Evolutionary conservation across 1,140 invertebrate genomes (phyloP).

Genomic region (Eupeodes corollae): DNA sequence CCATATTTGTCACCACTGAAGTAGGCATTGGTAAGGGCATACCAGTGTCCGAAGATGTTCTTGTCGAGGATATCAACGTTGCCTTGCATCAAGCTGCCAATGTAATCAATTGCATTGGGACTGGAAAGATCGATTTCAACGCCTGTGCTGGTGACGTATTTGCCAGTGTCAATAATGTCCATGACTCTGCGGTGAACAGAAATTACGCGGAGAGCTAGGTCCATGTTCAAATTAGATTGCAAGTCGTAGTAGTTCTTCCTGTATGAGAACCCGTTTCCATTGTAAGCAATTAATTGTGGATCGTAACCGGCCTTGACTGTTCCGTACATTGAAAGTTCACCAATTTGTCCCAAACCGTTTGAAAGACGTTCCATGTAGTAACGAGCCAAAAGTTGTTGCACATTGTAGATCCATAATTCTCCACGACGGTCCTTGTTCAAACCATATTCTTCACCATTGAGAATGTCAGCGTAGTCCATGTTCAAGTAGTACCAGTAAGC

Average conservation of each 20-base stretch:
- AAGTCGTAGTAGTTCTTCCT: slow-evolving; percentile 45
- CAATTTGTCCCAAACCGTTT: slow-evolving; percentile 49
- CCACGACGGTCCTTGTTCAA: slow-evolving; percentile 46
- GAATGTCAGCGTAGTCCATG: slow-evolving; percentile 42
- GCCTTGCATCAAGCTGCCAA: slow-evolving; percentile 45
- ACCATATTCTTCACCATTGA: slow-evolving; percentile 34
- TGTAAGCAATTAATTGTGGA: slow-evolving; percentile 46
- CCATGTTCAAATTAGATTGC: slow-evolving; percentile 40
- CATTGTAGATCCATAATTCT: slow-evolving; percentile 47
- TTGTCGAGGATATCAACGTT: slow-evolving; percentile 41
- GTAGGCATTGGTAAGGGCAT: slow-evolving; percentile 36
- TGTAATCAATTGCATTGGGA: slow-evolving; percentile 39
- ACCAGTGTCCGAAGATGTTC: slow-evolving; percentile 38
- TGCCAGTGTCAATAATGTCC: slow-evolving; percentile 46
- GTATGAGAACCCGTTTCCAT: slow-evolving; percentile 50
- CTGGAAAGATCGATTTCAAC: slow-evolving; percentile 9
- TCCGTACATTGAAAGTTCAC: slow-evolving; percentile 44
- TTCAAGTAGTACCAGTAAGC: slow-evolving; percentile 50
- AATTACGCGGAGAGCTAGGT: slow-evolving; percentile 30
- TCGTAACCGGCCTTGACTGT: slow-evolving; percentile 45
- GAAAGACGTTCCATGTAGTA: slow-evolving; percentile 55
- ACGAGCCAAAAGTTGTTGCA: slow-evolving; percentile 50
- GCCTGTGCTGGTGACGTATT: slow-evolving; percentile 21
- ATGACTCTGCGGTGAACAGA: slow-evolving; percentile 47
- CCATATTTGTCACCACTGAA: slow-evolving; percentile 29